Base-by-base conservation (phyloP, 2,888 invertebrate genomes). In the Digitonthophagus gazella region DNA sequence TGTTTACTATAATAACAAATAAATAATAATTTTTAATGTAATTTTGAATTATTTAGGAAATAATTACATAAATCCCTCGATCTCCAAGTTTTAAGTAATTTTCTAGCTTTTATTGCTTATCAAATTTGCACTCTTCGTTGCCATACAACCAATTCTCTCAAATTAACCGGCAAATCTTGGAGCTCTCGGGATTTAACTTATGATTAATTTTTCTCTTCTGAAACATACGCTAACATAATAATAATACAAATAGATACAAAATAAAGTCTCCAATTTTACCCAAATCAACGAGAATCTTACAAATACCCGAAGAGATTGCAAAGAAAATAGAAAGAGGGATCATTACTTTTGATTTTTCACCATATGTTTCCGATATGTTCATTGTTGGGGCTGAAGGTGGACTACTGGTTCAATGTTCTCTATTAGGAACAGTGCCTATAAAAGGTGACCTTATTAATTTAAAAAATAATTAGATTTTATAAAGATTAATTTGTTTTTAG, bases 321-420 rank as follows among this genome's bases (percentile, higher is more conserved):
- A 75, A 76, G 57, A 79, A 79, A 72, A 72, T 75, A 11, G 75
- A 76, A 6, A 74, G 80, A 15, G 83, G 81, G 2, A 76, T 84
- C 8, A 76, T 79, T 8, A 78, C 79, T 69, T 83, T 83, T 72
- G 81, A 82, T 76, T 84, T 84, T 77, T 83, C 83, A 0, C 75
- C 75, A 54, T 78, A 79, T 65, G 69, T 77, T 2, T 76, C 78
- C 0, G 81, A 83, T 64, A 77, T 80, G 65, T 83, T 84, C 75
- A 73, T 83, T 2, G 80, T 83, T n/a, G 83, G 80, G 0, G 76
- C 80, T 54, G 84, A 84, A 74, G 83, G 83, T 4, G 84, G 84
- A 18, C 72, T 81, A 20, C 72, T 84, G 1, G 78, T 82, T 2
- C 79, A 80, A 65, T 83, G 83, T 71, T 82, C 83, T 2, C 73